Evolutionary conservation across 2,113 vertebrate genomes (phyloP), one percentile per base, ranked within the genome.

Genomic region (Pyrgilauda ruficollis): DNA sequence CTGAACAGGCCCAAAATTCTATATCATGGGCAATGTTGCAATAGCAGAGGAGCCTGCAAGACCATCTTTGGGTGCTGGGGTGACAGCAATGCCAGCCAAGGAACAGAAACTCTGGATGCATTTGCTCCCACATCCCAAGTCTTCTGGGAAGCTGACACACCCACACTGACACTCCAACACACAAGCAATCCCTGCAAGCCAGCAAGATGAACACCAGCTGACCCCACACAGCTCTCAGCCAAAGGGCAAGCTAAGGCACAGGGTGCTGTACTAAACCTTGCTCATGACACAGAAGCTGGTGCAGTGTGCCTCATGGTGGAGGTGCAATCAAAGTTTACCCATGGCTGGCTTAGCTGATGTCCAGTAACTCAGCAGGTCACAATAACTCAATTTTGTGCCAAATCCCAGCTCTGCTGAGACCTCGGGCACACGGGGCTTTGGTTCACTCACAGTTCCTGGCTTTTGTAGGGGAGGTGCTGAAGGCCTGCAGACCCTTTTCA

Each of bases 401-500:
- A 69, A 78, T 19, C 15, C 20, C 26, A 31, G 27, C 24, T 5
- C 39, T 28, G 0, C 37, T 17, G 55, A 58, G 63, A 62, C 11
- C 33, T n/a, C 46, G n/a, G 80, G 16, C 31, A 27, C 21, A 1
- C 1, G 0, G 2, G 7, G 43, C 21, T 77, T 31, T n/a, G 73
- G 41, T 52, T 74, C 56, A 85, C 97, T 97, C 92, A 98, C 97
- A 95, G 77, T 91, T 97, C 83, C 97, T 93, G 7, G 85, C 62
- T 94, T 97, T 97, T 0, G 96, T 81, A 22, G 93, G 92, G 35
- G 97, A 94, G 44, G 92, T 93, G 66, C 89, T 84, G 66, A 97
- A 97, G 72, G 96, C 93, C 37, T 97, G 92, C 81, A 97, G 95
- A 31, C 93, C 91, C 47, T 97, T 96, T 26, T 97, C 97, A 20